phyloP scores from a whole-genome alignment of 2,113 vertebrate species.

The Pongo abelii region DNA sequence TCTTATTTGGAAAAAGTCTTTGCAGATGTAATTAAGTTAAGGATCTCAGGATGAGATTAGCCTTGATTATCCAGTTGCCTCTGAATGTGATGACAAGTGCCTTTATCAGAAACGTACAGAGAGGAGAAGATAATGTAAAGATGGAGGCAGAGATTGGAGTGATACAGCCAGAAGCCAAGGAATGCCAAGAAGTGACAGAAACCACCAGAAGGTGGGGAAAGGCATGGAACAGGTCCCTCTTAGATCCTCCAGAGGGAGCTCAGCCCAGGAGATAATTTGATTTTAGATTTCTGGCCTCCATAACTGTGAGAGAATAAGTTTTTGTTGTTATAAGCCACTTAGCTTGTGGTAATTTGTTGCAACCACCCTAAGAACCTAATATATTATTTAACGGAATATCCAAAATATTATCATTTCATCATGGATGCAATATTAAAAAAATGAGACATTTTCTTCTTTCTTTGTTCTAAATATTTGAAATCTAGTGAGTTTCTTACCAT shows the following conservation, averaged over 20 bases:
- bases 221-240: too few species aligned
- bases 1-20: not conserved
- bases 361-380: not conserved
- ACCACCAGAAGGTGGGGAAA: not conserved
- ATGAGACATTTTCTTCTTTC: not conserved
- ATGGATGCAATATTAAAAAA: not conserved
- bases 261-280: not conserved
- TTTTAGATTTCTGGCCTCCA: not conserved
- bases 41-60: not conserved
- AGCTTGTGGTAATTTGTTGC: not conserved
- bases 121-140: not conserved
- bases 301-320: not conserved
- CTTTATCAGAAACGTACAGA: not conserved
- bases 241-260: not conserved
- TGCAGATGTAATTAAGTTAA: not conserved
- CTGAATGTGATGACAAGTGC: not conserved
- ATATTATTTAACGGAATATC: not conserved
- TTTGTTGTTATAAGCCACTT: not conserved
- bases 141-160: not conserved
- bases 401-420: not conserved
- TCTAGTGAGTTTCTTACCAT: not conserved
- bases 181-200: not conserved
- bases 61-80: not conserved
- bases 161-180: not conserved
- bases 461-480: not conserved